Evolutionary conservation across 2,797 vertebrate species (phyloP).

Genomic region (Crocidura indochinensis): DNA sequence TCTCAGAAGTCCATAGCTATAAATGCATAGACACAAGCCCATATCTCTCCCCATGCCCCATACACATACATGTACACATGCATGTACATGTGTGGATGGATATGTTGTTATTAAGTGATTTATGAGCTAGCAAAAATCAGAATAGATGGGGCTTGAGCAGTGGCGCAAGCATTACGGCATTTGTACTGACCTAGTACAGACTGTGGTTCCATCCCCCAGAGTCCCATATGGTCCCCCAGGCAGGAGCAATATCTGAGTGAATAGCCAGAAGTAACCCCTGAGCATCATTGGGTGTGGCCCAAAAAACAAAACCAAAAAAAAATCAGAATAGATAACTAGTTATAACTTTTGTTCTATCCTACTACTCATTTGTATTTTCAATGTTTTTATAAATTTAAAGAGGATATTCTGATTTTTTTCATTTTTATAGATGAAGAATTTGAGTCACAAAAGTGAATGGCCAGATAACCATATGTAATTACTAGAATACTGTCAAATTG

Average conservation of each 20-base stretch:
- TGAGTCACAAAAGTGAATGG: background rate
- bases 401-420: background rate
- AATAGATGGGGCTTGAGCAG: background rate
- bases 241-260: no score
- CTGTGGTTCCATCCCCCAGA: no score
- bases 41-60: no score
- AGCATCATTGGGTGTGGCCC: no score
- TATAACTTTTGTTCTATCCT: background rate
- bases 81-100: rapidly evolving
- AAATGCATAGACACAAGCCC: rapidly evolving
- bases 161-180: no score
- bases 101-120: conserved; percentile 35
- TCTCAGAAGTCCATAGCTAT: background rate
- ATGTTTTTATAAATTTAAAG: background rate
- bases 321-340: background rate
- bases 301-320: background rate
- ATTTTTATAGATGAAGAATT: background rate
- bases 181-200: no score
- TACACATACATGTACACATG: no score
- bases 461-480: background rate
- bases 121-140: conserved; percentile 12
- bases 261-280: no score
- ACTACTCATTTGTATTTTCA: conserved; percentile 6
- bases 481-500: background rate
- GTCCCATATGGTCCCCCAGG: no score